phyloP scores from a whole-genome alignment of 2,888 invertebrate genomes.

The Furcula furcula region DNA sequence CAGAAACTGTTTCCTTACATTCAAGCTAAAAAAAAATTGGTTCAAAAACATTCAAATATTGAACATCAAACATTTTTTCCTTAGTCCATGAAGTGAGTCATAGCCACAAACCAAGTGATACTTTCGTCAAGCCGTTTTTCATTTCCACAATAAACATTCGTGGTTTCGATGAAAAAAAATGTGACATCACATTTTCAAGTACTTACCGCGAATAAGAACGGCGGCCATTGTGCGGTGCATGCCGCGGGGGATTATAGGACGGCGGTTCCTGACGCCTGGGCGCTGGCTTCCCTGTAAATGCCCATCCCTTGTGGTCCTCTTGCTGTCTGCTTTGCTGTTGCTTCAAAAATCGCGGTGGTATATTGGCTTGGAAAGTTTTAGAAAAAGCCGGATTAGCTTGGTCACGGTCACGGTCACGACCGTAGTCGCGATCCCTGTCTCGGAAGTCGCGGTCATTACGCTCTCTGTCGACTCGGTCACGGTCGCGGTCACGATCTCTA shows the following conservation, averaged over 20 bases:
- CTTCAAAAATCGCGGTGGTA: conserved; percentile 93
- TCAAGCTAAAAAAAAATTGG: too few relatives aligned
- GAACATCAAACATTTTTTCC: too few relatives aligned
- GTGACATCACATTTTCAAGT: too few relatives aligned
- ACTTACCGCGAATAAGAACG: conserved; percentile 71
- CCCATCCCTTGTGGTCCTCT: conserved; percentile 73
- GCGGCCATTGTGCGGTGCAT: conserved; percentile 64
- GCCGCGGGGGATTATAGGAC: conserved; percentile 65
- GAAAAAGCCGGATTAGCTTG: conserved; percentile 85
- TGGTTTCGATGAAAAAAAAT: background rate
- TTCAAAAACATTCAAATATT: too few relatives aligned
- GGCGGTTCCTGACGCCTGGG: conserved; percentile 65
- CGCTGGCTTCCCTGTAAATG: conserved; percentile 62
- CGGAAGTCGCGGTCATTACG: too few relatives aligned
- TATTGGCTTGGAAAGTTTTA: conserved; percentile 89
- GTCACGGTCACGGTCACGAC: conserved; percentile 64
- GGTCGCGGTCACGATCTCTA: conserved; percentile 45
- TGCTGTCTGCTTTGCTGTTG: conserved; percentile 84
- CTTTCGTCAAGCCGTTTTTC: too few relatives aligned
- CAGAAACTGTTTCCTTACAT: too few relatives aligned
- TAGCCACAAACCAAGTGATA: too few relatives aligned
- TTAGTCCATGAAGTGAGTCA: too few relatives aligned
- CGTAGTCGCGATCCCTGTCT: conserved; percentile 48
- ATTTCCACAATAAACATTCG: too few relatives aligned
- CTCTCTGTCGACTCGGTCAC: conserved; percentile 39